Evolutionary conservation across 2,888 invertebrate genomes (phyloP), one percentile per base, ranked within the genome.

Genomic region (Psococerastis gibbosa): DNA sequence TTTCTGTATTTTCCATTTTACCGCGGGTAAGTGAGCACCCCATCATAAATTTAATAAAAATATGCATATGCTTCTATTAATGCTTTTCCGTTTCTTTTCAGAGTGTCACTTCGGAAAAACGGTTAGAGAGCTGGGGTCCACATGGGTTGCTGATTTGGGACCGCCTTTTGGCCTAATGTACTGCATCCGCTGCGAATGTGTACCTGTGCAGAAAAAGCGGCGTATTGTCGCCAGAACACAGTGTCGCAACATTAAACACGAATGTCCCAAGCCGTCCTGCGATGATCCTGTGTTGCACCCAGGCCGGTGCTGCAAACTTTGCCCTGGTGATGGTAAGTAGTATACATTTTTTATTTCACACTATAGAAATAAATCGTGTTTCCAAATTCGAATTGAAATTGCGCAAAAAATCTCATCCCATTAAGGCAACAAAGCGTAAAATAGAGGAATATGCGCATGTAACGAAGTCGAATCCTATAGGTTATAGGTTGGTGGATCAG

Each of bases 171-270:
- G 91, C 49, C 77, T 88, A 51, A 83, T 91, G 77, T 83, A 84
- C 66, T 94, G 92, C 73, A 85, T 92, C 67, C 80, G 79, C 69
- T 94, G 92, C 69, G 83, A 88, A 70, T 92, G 92, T 68, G 73
- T 85, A 57, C 75, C 82, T 73, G 92, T 92, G 50, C 85, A 84
- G 60, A 83, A 84, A 63, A 88, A 89, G 59, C 69, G 83, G 31
- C 71, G 87, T 49, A 78, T 88, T 53, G 78, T 87, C 47, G 89
- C 88, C n/a, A 74, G 81, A 56, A 85, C 88, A 20, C 78, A 82
- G 53, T 92, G 92, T 61, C 73, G 80, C 52, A 91, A 88, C 60
- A 85, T 92, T 50, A 89, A 88, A 64, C 81, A 80, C 57, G 85
- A 89, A 57, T 92, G 92, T 57, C 89, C 89, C 5, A 80, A 82